Base-by-base conservation (phyloP, 2,113 vertebrate genomes). In the Cyrtonyx montezumae region DNA sequence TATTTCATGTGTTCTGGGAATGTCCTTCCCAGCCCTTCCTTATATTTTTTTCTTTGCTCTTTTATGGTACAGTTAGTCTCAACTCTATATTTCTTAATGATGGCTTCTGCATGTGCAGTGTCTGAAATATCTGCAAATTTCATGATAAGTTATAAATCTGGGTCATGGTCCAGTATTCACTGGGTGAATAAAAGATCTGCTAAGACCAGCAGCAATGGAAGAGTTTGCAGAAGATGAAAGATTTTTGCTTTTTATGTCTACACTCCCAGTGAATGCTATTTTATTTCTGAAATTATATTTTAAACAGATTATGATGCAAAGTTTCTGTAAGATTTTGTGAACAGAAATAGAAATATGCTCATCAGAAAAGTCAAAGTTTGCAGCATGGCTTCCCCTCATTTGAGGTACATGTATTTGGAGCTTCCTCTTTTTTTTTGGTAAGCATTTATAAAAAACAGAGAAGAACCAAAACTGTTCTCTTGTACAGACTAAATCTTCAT, bases 401-500 rank as follows among this genome's bases (percentile, higher is more conserved):
- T 2, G 26, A 6, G 4, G 2, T 11, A 66, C 22, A 45, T 69
- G 16, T 0, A 17, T 34, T 19, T 43, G 2, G 1, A 5, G 13
- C 9, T 22, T 40, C 8, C 3, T 14, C 43, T 40, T n/a, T 73
- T 28, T 26, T 9, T 53, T 30, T 28, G 58, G 13, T 23, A 11
- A 43, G 15, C 15, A 37, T 18, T 22, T 34, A 25, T n/a, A 10
- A 17, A 11, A 78, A 88, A 12, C 5, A 13, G 1, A 4, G 7
- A 5, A 5, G n/a, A 23, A 11, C 0, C 0, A 5, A 43, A 55
- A 25, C 2, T 76, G 8, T 43, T 84, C 2, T 63, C 76, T 67
- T 67, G 11, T 42, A 6, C 12, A 46, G 21, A 48, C 8, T 55
- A 79, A 80, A 45, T 74, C 11, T 59, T 26, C 55, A 45, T 69